Evolutionary conservation across 2,113 vertebrate species (phyloP).

Genomic region (Myrmecophaga tridactyla): DNA sequence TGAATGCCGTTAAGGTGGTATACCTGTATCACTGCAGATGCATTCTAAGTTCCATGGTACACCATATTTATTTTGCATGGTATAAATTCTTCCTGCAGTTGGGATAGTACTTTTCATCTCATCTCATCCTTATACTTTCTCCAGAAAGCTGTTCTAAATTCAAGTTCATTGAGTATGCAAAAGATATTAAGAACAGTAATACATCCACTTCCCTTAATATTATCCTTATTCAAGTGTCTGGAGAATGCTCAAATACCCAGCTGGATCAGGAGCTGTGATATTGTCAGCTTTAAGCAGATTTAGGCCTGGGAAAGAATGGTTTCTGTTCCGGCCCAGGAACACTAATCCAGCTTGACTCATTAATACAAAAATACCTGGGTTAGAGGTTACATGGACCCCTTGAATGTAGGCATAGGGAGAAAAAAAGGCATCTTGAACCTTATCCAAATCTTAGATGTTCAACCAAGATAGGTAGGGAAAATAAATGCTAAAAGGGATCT

Average conservation of each 20-base stretch:
- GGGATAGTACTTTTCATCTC: neutral
- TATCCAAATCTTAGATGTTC: neutral
- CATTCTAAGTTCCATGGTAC: neutral
- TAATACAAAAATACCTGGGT: neutral
- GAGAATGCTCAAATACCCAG: constrained; percentile 44
- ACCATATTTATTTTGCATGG: neutral
- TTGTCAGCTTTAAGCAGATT: neutral
- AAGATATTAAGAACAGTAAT: constrained; percentile 41
- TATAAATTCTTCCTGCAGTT: neutral
- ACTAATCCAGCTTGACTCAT: neutral
- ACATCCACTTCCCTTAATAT: neutral
- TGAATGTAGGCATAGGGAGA: neutral
- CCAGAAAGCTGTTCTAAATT: constrained; percentile 25
- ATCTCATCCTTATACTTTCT: neutral
- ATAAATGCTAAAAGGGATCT: neutral
- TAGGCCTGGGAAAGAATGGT: neutral
- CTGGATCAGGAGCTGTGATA: constrained; percentile 55
- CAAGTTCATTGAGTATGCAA: constrained; percentile 11
- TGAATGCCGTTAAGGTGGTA: neutral
- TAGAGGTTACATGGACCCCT: neutral
- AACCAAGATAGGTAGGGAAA: neutral
- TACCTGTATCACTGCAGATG: neutral
- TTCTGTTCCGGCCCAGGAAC: neutral
- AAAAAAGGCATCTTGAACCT: neutral
- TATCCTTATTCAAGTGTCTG: constrained; percentile 28